Evolutionary conservation across 2,888 invertebrate genomes (phyloP), one percentile per base, ranked within the genome.

Genomic region (Noctua comes): DNA sequence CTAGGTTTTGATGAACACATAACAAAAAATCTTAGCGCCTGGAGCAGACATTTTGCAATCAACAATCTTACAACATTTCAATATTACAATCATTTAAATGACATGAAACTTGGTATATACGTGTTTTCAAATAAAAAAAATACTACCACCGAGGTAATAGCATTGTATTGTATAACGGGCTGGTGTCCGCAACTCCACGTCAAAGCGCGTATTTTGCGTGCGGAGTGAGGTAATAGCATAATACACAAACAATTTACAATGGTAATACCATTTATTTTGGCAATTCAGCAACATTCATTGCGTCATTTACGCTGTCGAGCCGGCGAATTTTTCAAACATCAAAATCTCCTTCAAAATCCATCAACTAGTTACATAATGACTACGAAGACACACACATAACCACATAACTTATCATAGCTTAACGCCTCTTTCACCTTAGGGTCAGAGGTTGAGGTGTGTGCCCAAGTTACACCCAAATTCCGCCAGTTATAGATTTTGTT

Each of bases 41-140:
- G 8, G 1, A 27, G 11, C 24, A 51, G 8, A 43, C 3, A 16
- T 78, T 80, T 11, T 5, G 48, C 13, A 80, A 78, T 66, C 16
- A 27, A 13, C 8, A 66, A 27, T 48, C 13, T 24, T 31, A 18
- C 24, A 43, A 43, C 68, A 2, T 36, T 40, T 11, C 54, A 21
- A n/a, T n/a, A n/a, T n/a, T n/a, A n/a, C n/a, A n/a, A n/a, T 8
- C 3, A 36, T 36, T 10, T 7, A 16, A 18, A 36, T 36, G 16
- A 6, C 13, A 27, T 59, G 27, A 59, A 27, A 59, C 59, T 59
- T 13, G 1, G 16, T n/a, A 5, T n/a, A n/a, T 11, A 11, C 57
- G 5, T 10, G 10, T 54, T 24, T 24, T 54, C 24, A 54, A 3
- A 24, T 0, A 54, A 54, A 54, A 10, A n/a, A 31, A 16, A 13